Conservation (phyloP, 2,888 invertebrate genomes). For the Epiblema foenella region DNA sequence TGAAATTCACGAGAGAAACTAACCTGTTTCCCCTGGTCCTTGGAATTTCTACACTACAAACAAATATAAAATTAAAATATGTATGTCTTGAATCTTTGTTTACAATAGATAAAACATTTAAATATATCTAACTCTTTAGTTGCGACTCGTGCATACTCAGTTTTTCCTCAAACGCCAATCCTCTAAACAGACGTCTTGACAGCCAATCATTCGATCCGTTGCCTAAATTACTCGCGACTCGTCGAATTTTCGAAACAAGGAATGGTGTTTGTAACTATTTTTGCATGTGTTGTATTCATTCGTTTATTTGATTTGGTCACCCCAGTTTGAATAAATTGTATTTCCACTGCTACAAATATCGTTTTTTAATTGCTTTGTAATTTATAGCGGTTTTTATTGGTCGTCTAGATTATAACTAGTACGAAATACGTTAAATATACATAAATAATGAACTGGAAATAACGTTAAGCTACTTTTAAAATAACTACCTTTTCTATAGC, state of each 20-base stretch:
- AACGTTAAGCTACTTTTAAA: no score
- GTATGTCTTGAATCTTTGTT: no score
- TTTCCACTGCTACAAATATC: constrained; percentile 12
- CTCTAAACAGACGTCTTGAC: constrained; percentile 31
- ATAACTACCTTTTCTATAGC: no score
- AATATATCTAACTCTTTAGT: neutral
- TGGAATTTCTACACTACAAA: no score
- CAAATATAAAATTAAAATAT: no score
- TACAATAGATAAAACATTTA: neutral
- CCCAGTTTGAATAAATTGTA: constrained; percentile 26
- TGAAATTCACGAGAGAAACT: no score
- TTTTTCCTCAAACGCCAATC: constrained; percentile 8
- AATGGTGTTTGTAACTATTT: constrained; percentile 27
- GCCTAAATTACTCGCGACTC: constrained; percentile 33
- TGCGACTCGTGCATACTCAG: neutral
- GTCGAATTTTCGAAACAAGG: constrained; percentile 34
- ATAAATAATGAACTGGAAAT: neutral
- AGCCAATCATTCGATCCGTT: constrained; percentile 40
- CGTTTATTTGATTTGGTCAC: constrained; percentile 20
- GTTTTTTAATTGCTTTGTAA: constrained; percentile 6
- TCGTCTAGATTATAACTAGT: neutral
- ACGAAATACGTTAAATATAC: neutral
- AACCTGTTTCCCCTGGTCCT: no score
- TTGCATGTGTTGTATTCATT: constrained; percentile 22
- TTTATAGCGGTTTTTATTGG: neutral